A percentile compares a stretch with the other conserved stretches of the same genome.
phyloP scores from a whole-genome alignment of 1,140 invertebrate genomes.

The Acromyrmex charruanus region DNA sequence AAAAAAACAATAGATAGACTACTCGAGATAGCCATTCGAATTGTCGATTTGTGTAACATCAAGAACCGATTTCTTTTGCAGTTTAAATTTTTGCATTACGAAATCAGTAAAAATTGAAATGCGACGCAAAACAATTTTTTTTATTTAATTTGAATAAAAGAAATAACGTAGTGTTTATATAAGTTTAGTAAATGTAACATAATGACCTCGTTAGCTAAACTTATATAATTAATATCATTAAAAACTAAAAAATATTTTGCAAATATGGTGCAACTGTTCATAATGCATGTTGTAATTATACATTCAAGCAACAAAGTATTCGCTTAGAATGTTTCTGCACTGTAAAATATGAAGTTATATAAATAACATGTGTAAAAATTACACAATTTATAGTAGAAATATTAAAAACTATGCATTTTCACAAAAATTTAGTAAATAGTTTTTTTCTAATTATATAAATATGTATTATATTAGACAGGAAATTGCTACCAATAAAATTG shows the following conservation, averaged over 20 bases:
- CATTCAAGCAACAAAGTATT: background rate
- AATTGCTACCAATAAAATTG: no score
- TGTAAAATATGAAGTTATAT: background rate
- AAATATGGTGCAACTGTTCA: background rate
- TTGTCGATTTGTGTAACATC: background rate
- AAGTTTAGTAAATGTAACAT: background rate
- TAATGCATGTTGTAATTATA: background rate
- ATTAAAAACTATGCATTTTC: no score
- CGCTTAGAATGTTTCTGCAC: background rate
- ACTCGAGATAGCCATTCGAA: background rate
- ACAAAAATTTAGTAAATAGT: no score
- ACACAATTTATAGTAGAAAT: no score
- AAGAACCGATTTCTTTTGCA: background rate
- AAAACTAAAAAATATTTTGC: background rate
- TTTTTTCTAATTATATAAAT: no score
- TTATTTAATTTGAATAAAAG: background rate
- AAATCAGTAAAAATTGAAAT: background rate
- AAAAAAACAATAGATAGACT: background rate
- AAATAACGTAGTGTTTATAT: background rate
- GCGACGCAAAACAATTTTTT: background rate
- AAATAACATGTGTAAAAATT: no score
- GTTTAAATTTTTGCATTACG: background rate
- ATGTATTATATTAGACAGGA: no score
- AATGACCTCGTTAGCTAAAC: background rate
- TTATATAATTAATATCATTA: background rate